These are phyloP conservation scores for Phaethornis superciliosus DNA, from an alignment of 2,113 vertebrate species.

Conservation along the genomic window DNA sequence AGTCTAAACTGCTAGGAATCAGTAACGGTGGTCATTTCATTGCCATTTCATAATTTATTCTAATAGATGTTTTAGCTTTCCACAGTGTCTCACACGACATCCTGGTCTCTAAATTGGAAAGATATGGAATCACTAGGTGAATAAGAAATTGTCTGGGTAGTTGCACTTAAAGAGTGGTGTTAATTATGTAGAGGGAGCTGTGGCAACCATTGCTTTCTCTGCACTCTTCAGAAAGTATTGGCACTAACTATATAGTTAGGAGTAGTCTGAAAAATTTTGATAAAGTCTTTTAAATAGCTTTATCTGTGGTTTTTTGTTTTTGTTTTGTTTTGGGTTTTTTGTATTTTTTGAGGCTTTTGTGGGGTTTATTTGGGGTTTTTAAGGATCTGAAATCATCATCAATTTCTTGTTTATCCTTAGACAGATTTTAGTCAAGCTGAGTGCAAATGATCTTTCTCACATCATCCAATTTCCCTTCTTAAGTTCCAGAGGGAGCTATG, in stretches of 20 bases:
- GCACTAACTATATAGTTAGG: neutral
- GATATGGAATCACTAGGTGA: no score
- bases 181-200: neutral
- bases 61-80: neutral
- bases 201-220: neutral
- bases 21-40: neutral
- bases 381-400: neutral
- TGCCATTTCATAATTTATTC: neutral
- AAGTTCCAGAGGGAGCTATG: slow-evolving; percentile 56
- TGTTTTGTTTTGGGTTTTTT: neutral
- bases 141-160: no score
- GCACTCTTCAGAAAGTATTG: neutral
- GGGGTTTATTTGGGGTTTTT: neutral
- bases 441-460: slow-evolving; percentile 44
- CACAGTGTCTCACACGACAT: neutral
- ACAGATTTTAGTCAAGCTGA: slow-evolving; percentile 65
- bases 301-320: neutral
- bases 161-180: no score
- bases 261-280: neutral
- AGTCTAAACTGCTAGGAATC: neutral
- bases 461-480: slow-evolving; percentile 52
- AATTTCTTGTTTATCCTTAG: slow-evolving; percentile 23
- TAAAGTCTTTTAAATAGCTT: neutral
- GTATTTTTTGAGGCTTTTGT: neutral
- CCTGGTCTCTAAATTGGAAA: no score